phyloP scores from a whole-genome alignment of 2,797 vertebrate genomes.

The Acipenser ruthenus region DNA sequence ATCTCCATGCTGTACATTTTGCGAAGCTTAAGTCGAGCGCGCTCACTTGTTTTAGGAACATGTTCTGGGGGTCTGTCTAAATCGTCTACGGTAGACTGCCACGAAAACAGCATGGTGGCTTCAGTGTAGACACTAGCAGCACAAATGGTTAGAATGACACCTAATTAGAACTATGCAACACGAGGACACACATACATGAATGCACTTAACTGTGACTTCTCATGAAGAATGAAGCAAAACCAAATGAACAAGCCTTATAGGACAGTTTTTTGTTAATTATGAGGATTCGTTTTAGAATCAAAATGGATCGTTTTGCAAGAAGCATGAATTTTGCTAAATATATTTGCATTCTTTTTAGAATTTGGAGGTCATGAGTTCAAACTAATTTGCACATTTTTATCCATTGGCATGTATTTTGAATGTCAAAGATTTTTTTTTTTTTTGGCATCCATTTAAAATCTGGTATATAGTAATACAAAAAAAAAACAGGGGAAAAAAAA shows the following conservation, averaged over 20 bases:
- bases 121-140: conserved; percentile 89
- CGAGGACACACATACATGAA: conserved; percentile 10
- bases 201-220: not conserved
- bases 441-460: no score
- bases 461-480: no score
- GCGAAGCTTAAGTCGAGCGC: conserved; percentile 86
- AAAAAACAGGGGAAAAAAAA: no score
- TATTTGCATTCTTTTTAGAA: no score
- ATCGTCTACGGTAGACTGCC: conserved; percentile 96
- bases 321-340: no score
- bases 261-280: no score
- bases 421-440: no score
- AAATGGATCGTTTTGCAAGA: no score
- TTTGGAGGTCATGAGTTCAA: no score
- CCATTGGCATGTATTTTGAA: no score
- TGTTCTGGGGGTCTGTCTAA: conserved; percentile 82
- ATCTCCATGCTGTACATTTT: conserved; percentile 90
- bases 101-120: conserved; percentile 93
- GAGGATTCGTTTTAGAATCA: no score
- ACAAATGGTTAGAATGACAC: conserved; percentile 63
- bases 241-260: not conserved
- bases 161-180: conserved; percentile 14
- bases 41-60: conserved; percentile 96
- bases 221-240: not conserved
- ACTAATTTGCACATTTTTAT: no score